These are phyloP conservation scores for Aromia moschata DNA, from an alignment of 2,888 invertebrate genomes.

Conservation along the genomic window DNA sequence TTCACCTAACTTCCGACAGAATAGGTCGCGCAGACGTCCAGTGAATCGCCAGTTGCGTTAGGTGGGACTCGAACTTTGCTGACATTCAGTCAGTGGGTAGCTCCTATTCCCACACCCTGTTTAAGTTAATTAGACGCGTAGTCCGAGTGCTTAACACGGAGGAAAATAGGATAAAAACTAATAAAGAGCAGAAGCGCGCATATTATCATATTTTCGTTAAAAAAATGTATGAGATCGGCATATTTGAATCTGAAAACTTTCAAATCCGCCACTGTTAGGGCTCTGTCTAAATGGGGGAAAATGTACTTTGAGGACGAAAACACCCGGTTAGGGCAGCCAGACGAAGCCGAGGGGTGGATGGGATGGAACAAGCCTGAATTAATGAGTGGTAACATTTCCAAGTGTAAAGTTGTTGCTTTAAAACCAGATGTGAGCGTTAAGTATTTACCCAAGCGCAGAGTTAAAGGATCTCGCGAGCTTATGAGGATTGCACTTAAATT, in stretches of 20 bases:
- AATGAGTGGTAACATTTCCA: slow-evolving; percentile 57
- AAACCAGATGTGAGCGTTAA: slow-evolving; percentile 54
- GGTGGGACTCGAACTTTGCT: too few species aligned
- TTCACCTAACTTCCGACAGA: too few species aligned
- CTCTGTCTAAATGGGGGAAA: slow-evolving; percentile 47
- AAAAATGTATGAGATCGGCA: slow-evolving; percentile 3
- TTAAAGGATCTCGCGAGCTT: slow-evolving; percentile 51
- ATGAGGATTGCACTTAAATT: slow-evolving; percentile 51
- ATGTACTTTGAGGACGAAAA: slow-evolving; percentile 47
- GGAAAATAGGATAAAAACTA: too few species aligned
- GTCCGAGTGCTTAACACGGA: too few species aligned
- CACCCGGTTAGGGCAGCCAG: slow-evolving; percentile 16
- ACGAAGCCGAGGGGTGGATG: slow-evolving; percentile 29
- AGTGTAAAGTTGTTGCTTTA: slow-evolving; percentile 55
- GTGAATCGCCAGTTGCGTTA: too few species aligned
- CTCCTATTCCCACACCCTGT: too few species aligned
- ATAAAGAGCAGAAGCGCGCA: background rate
- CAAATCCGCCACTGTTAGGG: slow-evolving; percentile 23
- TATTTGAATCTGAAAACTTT: slow-evolving; percentile 4
- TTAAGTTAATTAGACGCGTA: too few species aligned
- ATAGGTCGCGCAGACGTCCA: too few species aligned
- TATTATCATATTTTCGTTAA: slow-evolving; percentile 9
- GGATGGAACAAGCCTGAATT: slow-evolving; percentile 54
- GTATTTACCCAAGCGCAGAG: slow-evolving; percentile 52
- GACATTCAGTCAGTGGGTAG: too few species aligned